phyloP scores from a whole-genome alignment of 2,888 invertebrate genomes.

The Lingula anatina region DNA sequence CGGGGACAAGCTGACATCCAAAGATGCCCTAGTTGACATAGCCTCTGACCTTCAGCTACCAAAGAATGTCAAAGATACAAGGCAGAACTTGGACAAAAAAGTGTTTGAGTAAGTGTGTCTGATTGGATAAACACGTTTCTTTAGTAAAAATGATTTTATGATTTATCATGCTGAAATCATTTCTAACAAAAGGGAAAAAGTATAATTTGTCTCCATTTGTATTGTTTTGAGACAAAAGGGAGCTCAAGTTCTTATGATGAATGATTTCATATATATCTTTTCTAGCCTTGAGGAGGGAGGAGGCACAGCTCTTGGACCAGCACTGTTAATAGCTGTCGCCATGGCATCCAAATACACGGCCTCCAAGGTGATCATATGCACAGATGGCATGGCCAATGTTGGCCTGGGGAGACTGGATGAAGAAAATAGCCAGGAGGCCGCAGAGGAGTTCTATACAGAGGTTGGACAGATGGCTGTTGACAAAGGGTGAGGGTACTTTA shows the following conservation, averaged over 20 bases:
- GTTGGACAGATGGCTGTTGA: constrained; percentile 23
- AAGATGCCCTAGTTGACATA: constrained; percentile 25
- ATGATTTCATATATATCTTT: no score
- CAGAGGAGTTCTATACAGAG: constrained; percentile 27
- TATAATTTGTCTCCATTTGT: no score
- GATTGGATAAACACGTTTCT: not conserved
- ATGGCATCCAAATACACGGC: constrained; percentile 42
- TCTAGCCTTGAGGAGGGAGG: constrained; percentile 45
- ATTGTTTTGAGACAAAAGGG: no score
- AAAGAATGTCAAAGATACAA: constrained; percentile 21
- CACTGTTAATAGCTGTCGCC: constrained; percentile 35
- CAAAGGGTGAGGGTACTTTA: constrained; percentile 41
- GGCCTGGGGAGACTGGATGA: constrained; percentile 43
- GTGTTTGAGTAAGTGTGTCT: constrained; percentile 26
- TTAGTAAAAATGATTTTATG: no score
- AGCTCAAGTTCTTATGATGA: no score
- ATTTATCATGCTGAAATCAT: no score
- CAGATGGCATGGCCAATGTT: constrained; percentile 49
- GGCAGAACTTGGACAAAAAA: constrained; percentile 28
- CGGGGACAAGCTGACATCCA: constrained; percentile 34
- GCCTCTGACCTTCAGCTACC: constrained; percentile 23
- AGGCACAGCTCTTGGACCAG: constrained; percentile 47
- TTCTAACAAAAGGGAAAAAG: not conserved
- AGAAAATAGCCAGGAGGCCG: constrained; percentile 14
- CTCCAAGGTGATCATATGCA: constrained; percentile 50